Evolutionary conservation across 2,888 invertebrate species (phyloP).

Genomic region (Nemotelus pantherinus): DNA sequence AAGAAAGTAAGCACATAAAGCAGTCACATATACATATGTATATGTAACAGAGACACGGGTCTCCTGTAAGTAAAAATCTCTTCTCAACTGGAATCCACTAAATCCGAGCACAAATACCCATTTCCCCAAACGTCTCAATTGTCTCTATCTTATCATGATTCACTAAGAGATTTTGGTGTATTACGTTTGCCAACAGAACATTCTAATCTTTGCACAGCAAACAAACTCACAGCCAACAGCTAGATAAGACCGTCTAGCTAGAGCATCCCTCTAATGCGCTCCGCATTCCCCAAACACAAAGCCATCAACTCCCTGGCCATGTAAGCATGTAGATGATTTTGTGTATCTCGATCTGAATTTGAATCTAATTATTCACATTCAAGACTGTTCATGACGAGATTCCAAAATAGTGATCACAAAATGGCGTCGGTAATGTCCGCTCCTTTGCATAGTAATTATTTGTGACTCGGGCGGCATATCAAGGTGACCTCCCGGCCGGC

Average conservation of each 20-base stretch:
- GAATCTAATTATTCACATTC: no score
- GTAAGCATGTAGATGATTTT: no score
- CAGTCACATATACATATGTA: no score
- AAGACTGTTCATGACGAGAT: no score
- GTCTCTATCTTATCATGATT: background rate
- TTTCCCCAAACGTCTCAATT: background rate
- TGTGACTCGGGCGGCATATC: background rate
- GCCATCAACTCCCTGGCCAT: no score
- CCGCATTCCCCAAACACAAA: no score
- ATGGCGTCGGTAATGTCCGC: background rate
- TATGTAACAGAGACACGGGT: no score
- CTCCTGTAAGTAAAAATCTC: no score
- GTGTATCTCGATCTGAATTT: no score
- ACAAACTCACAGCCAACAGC: background rate
- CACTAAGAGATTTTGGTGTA: background rate
- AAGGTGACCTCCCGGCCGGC: conserved; percentile 14
- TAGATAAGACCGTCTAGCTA: background rate
- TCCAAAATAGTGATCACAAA: no score
- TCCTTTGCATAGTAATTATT: background rate
- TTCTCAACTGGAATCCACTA: background rate
- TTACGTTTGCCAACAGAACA: background rate
- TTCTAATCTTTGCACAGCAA: background rate
- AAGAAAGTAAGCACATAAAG: no score
- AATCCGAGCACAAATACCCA: background rate
- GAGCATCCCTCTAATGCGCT: no score